These are phyloP conservation scores for Delichon dasypus DNA, from an alignment of 2,797 vertebrate species.

Conservation along the genomic window DNA sequence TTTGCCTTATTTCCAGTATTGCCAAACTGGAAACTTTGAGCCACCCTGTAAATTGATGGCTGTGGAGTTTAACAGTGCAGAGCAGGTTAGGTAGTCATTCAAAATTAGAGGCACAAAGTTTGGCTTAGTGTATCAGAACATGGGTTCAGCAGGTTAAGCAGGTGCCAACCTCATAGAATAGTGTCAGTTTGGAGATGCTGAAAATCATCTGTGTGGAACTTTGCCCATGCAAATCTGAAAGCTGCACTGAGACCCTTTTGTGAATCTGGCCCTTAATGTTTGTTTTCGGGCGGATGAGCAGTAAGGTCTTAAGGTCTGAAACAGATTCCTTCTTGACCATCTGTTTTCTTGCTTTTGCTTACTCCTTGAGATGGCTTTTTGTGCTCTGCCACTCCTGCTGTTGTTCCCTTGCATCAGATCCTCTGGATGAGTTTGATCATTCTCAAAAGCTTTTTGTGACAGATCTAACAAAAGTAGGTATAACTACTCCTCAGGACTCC, in stretches of 20 bases:
- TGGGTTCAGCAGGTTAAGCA: neutral
- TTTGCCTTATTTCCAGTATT: neutral
- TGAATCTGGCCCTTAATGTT: neutral
- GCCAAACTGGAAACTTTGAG: neutral
- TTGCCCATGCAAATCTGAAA: neutral
- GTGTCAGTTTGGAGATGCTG: neutral
- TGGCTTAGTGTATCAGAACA: neutral
- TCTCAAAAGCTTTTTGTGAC: neutral
- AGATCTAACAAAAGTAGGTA: neutral
- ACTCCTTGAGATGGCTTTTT: neutral
- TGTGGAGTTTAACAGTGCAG: neutral
- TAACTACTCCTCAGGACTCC: neutral
- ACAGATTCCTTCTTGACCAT: neutral
- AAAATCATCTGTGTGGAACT: neutral
- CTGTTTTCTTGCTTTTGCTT: constrained; percentile 1
- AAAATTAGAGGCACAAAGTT: neutral
- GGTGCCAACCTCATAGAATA: neutral
- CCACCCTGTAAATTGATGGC: neutral
- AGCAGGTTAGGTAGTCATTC: neutral
- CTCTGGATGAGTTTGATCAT: neutral
- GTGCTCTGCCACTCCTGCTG: neutral
- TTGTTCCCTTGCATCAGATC: neutral
- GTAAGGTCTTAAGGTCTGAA: neutral
- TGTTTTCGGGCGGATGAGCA: neutral
- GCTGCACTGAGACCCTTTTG: neutral